Evolutionary conservation across 2,797 vertebrate species (phyloP), one percentile per base, ranked within the genome.

Genomic region (Sebastes oblongus): DNA sequence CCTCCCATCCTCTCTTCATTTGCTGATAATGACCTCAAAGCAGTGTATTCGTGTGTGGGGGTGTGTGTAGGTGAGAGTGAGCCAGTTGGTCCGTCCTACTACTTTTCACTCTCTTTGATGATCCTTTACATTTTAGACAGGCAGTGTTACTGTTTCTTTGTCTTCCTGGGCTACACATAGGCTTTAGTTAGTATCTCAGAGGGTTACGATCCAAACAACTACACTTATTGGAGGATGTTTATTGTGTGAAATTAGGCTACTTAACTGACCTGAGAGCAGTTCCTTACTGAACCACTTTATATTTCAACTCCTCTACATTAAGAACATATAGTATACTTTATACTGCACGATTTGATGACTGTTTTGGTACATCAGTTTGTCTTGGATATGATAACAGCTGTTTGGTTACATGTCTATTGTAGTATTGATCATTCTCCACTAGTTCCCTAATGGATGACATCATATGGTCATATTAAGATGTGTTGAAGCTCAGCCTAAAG

Each of bases 1-100:
- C 84, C 86, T 82, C 89, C 84, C 79, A 72, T 55, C 68, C 69
- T 55, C 82, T 90, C 84, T 79, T 81, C 78, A 65, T 76, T 12
- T 62, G 81, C 67, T 76, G 85, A 88, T 88, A 91, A 82, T 7
- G 39, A 80, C 71, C 20, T 56, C 61, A 59, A 77, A 52, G 72
- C 60, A 32, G 72, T 61, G 73, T 24, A 42, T 78, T 74, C 2
- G 10, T 60, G 1, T 3, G 32, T 2, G 36, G 52, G 5, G 50
- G 78, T 67, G 83, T 74, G 83, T 75, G 68, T 66, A 67, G 72
- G 74, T 82, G 82, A 80, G 58, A 82, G 67, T 4, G 16, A 64
- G 73, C 71, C 79, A 80, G 75, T 64, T 80, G 86, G 85, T 75
- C 80, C 22, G 0, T 62, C 29, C 56, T 81, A 46, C 30, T 72